Evolutionary conservation across 2,113 vertebrate genomes (phyloP).

Genomic region (Oophaga pumilio): DNA sequence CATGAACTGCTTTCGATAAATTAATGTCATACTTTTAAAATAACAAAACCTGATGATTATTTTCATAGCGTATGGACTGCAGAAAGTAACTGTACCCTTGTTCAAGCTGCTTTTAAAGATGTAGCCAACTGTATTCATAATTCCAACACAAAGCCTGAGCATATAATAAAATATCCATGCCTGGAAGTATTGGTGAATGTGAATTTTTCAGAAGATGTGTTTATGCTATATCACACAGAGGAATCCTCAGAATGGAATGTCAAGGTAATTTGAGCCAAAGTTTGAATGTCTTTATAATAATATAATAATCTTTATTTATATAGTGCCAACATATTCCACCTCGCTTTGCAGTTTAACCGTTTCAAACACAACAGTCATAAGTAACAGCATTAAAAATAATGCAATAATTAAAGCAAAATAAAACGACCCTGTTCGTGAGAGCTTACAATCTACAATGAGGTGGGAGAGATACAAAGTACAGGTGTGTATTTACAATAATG

Average conservation of each 20-base stretch:
- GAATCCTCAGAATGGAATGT: conserved; percentile 70
- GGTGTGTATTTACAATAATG: too few species aligned
- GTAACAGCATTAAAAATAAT: too few species aligned
- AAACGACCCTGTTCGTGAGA: too few species aligned
- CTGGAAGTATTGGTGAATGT: conserved; percentile 74
- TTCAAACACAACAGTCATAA: too few species aligned
- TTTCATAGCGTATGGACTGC: conserved; percentile 74
- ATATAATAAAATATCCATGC: conserved; percentile 70
- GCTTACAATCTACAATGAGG: too few species aligned
- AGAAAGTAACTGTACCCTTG: conserved; percentile 69
- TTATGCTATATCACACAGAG: conserved; percentile 75
- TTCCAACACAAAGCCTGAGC: conserved; percentile 60
- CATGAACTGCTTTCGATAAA: not conserved
- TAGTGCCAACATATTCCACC: too few species aligned
- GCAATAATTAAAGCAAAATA: too few species aligned
- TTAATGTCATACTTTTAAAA: not conserved
- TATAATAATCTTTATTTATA: too few species aligned
- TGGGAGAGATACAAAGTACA: too few species aligned
- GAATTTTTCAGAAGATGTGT: conserved; percentile 67
- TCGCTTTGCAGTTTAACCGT: too few species aligned
- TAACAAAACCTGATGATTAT: not conserved
- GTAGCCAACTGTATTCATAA: conserved; percentile 53
- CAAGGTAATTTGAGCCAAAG: not conserved
- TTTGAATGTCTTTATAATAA: too few species aligned
- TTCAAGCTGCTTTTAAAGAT: conserved; percentile 69